A percentile compares a stretch with the other conserved stretches of the same genome.
These are phyloP conservation scores for Hemiscyllium ocellatum DNA, from an alignment of 2,113 vertebrate genomes.

Conservation along the genomic window DNA sequence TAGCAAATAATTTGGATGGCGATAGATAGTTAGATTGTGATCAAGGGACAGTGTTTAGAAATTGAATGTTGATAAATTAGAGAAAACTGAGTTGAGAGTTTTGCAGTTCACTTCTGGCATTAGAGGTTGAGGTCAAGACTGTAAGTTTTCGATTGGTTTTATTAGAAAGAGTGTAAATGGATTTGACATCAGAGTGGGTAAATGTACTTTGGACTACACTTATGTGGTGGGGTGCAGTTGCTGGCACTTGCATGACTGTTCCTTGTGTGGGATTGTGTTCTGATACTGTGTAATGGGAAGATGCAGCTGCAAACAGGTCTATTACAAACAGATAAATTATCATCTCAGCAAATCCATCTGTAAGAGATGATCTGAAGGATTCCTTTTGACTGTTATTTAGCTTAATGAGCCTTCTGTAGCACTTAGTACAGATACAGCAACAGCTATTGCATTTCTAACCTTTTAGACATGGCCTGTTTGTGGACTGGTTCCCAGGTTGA, in stretches of 20 bases:
- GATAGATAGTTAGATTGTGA: neutral
- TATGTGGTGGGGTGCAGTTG: neutral
- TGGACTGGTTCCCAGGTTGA: neutral
- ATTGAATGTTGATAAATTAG: neutral
- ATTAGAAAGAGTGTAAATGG: neutral
- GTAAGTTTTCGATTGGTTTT: neutral
- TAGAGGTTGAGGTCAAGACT: neutral
- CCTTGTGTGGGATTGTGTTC: neutral
- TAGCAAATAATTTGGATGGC: neutral
- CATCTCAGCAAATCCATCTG: neutral
- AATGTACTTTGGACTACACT: neutral
- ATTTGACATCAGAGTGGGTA: neutral
- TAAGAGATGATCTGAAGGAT: neutral
- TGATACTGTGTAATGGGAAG: neutral
- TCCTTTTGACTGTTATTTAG: neutral
- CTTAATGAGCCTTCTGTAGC: neutral
- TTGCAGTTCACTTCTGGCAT: neutral
- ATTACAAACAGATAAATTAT: neutral
- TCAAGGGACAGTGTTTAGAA: neutral
- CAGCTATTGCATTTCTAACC: neutral
- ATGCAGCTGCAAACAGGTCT: neutral
- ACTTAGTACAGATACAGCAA: neutral
- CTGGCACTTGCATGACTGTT: neutral
- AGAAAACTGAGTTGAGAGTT: neutral
- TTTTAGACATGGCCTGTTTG: neutral